A percentile compares a stretch with the other conserved stretches of the same genome.
Evolutionary conservation across 2,113 vertebrate genomes (phyloP).

Genomic region (Gambusia affinis): DNA sequence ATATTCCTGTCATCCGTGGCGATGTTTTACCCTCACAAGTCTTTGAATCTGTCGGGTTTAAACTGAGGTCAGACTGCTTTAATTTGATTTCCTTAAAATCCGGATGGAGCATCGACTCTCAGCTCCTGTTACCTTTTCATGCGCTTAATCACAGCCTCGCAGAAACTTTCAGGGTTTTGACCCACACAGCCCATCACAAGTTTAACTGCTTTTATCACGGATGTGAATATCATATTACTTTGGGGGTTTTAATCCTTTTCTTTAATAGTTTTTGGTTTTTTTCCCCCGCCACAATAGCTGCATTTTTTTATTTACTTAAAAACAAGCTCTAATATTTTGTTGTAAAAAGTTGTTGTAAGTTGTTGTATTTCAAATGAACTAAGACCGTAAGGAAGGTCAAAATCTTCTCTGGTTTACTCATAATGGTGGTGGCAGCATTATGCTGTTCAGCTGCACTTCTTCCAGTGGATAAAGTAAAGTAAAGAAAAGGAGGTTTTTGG

Average conservation of each 20-base stretch:
- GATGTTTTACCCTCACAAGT: not conserved
- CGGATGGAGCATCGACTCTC: not conserved
- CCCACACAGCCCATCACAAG: not conserved
- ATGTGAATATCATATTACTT: too few species aligned
- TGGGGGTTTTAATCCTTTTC: too few species aligned
- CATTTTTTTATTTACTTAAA: too few species aligned
- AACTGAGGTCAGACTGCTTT: conserved; percentile 2
- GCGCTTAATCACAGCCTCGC: not conserved
- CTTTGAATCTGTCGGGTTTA: not conserved
- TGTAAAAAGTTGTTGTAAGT: too few species aligned
- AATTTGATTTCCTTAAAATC: not conserved
- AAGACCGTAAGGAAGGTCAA: too few species aligned
- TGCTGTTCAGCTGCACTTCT: not conserved
- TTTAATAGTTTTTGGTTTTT: too few species aligned
- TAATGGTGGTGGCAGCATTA: not conserved
- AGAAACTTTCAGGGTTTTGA: not conserved
- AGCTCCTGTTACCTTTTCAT: not conserved
- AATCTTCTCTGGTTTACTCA: not conserved
- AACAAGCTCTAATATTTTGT: too few species aligned
- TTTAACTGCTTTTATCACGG: not conserved
- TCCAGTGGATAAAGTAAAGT: not conserved
- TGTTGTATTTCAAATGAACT: too few species aligned
- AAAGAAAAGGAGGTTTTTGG: too few species aligned
- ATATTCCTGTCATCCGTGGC: too few species aligned
- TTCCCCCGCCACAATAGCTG: not conserved